Percentiles rank a stretch among this genome's conserved stretches.
Conservation (phyloP, 2,888 invertebrate species). For the Xylophagus ater region DNA sequence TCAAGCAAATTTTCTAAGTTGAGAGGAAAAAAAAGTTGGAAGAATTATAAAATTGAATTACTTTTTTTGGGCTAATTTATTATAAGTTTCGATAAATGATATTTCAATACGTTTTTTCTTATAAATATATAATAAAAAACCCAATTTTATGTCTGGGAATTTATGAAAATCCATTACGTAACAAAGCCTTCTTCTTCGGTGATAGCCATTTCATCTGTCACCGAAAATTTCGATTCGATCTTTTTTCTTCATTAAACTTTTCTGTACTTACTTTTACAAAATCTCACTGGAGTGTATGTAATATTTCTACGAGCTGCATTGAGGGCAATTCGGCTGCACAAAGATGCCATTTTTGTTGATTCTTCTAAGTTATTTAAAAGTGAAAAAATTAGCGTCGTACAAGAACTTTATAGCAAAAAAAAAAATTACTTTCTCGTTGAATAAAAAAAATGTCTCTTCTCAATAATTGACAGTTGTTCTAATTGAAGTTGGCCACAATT, state of each 20-base stretch:
- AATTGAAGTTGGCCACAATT: too few relatives aligned
- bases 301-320: constrained; percentile 54
- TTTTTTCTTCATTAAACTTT: constrained; percentile 17
- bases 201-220: constrained; percentile 1
- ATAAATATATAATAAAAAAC: constrained; percentile 1
- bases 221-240: neutral
- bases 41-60: neutral
- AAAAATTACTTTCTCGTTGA: too few relatives aligned
- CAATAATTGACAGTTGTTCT: too few relatives aligned
- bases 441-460: too few relatives aligned
- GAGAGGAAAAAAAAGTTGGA: neutral
- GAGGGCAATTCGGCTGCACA: constrained; percentile 58
- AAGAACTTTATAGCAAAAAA: too few relatives aligned
- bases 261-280: constrained; percentile 54
- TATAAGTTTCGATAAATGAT: neutral
- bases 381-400: too few relatives aligned
- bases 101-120: neutral
- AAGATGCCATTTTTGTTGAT: constrained; percentile 56
- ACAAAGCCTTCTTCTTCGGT: constrained; percentile 18
- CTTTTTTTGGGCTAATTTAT: neutral
- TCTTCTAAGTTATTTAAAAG: too few relatives aligned
- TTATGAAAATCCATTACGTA: constrained; percentile 29
- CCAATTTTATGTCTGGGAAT: neutral
- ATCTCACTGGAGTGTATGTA: constrained; percentile 48
- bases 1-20: neutral